Evolutionary conservation across 2,797 vertebrate genomes (phyloP), one percentile per base, ranked within the genome.

Genomic region (Argyrosomus regius): DNA sequence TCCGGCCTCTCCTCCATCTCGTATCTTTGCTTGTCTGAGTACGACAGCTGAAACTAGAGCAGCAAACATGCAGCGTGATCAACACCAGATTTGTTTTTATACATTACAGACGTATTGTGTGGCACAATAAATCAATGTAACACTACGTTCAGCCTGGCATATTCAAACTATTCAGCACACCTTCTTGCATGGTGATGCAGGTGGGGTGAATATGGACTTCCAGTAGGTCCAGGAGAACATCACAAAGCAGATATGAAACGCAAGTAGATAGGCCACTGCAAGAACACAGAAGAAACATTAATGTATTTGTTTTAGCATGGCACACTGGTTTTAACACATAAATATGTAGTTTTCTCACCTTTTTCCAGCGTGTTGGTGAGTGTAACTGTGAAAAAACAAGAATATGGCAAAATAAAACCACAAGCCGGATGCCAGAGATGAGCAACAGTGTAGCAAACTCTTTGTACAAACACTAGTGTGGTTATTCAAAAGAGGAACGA

Each of bases 161-260:
- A 1, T 65, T 41, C 35, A 10, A 18, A 57, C 5, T 22, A 28
- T 12, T 4, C 3, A n/a, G 5, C 10, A 83, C 95, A 99, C 98
- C 97, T 99, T 98, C 93, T 98, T 98, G 89, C 94, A 96, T 50
- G 98, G 98, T 46, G 96, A 93, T 26, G 96, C 92, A 6, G 97
- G 96, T 58, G 96, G 95, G 69, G 98, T 99, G 66, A 99, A 99
- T 90, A 99, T 97, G 81, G 98, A 97, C 91, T 98, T 99, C 98
- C 97, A 99, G 31, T 99, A 99, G 0, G 98, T 98, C 98, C 98
- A 99, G 75, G 96, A 95, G 89, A 99, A 99, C 94, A 99, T 97
- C 85, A 96, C 94, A 90, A 99, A 99, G 88, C 98, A 97, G 82
- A 97, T 93, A 87, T 99, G 98, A 93, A 99, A 99, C 50, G 97